These are phyloP conservation scores for Varanus salvator DNA, from an alignment of 2,113 vertebrate genomes.

Conservation along the genomic window DNA sequence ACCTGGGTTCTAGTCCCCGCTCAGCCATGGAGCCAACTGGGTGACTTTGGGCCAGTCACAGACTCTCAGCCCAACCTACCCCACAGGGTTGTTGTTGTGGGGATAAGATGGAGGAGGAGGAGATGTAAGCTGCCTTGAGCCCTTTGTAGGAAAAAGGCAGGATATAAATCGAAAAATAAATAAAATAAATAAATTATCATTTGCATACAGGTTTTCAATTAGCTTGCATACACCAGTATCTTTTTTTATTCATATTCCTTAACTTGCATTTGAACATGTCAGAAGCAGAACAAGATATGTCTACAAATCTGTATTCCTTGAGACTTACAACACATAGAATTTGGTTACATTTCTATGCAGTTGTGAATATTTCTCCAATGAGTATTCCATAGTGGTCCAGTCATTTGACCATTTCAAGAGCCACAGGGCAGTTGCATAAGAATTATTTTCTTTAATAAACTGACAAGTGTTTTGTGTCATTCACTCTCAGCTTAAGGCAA, in stretches of 20 bases:
- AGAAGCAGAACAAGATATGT: not conserved
- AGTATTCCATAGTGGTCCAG: not conserved
- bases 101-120: no score
- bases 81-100: no score
- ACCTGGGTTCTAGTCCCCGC: no score
- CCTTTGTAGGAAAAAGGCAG: no score
- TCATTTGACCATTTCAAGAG: not conserved
- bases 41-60: no score
- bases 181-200: no score
- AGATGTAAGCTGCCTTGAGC: no score
- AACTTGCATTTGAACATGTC: not conserved
- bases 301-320: not conserved
- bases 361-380: not conserved
- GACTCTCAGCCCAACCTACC: no score
- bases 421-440: not conserved
- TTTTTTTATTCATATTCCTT: not conserved
- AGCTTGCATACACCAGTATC: not conserved
- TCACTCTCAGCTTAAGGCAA: fast-evolving
- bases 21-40: no score
- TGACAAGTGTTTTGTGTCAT: not conserved
- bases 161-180: no score
- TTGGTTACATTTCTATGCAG: not conserved
- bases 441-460: not conserved
- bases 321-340: not conserved
- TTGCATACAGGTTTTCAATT: not conserved